Conservation (phyloP, 1,140 invertebrate species). For the Laodelphax striatellus region DNA sequence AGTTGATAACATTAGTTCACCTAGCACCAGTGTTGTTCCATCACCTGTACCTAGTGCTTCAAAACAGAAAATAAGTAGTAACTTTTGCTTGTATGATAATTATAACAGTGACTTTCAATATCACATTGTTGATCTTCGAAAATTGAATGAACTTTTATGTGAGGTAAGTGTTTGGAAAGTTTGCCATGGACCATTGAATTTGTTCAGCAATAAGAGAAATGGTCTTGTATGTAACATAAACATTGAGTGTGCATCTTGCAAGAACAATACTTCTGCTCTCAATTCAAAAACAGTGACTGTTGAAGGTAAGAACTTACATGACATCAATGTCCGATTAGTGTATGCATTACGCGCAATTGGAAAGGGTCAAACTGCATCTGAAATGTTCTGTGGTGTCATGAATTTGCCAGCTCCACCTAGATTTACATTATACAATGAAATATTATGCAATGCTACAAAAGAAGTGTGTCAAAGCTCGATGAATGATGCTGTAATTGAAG, state of each 20-base stretch:
- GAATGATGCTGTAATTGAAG: conserved; percentile 3
- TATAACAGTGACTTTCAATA: background rate
- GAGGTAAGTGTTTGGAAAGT: background rate
- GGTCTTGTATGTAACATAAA: too few species aligned
- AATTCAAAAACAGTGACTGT: background rate
- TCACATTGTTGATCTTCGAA: background rate
- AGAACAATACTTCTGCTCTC: background rate
- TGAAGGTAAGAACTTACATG: background rate
- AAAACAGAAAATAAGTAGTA: too few species aligned
- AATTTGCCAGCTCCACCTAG: background rate
- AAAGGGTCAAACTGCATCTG: background rate
- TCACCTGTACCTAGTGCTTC: too few species aligned
- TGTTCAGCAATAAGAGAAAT: background rate
- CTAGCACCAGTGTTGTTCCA: too few species aligned
- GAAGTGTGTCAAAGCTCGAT: background rate
- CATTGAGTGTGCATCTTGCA: too few species aligned
- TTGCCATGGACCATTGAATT: background rate
- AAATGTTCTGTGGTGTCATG: background rate
- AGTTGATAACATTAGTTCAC: too few species aligned
- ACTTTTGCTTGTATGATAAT: too few species aligned
- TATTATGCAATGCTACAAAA: background rate
- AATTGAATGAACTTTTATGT: background rate
- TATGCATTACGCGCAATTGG: background rate
- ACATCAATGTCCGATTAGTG: background rate
- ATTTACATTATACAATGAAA: background rate